phyloP scores from a whole-genome alignment of 2,888 invertebrate species.

The Aleiodes leptofemur region DNA sequence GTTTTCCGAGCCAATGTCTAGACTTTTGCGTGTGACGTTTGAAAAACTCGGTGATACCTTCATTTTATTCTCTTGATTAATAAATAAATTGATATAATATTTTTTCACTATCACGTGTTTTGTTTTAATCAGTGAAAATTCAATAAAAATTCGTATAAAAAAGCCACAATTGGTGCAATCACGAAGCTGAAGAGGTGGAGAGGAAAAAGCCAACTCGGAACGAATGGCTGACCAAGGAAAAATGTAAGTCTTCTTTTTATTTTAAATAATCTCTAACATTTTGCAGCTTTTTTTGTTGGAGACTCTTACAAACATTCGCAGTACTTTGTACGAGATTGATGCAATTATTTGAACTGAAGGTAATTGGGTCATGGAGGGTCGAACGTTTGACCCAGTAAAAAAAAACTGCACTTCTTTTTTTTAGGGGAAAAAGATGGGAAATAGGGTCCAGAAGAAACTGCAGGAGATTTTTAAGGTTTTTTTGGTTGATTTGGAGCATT shows the following conservation, averaged over 20 bases:
- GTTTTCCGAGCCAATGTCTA: constrained; percentile 18
- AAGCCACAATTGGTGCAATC: not conserved
- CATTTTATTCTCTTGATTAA: not conserved
- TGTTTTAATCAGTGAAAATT: not conserved
- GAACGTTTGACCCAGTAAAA: constrained; percentile 10
- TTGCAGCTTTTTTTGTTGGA: not conserved
- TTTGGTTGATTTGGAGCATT: not conserved
- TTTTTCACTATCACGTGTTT: not conserved
- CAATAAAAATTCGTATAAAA: not conserved
- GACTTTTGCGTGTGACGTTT: constrained; percentile 3
- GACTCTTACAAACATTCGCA: not conserved
- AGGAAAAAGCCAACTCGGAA: constrained; percentile 4
- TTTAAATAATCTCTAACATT: not conserved
- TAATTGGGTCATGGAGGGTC: not conserved
- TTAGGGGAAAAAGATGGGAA: not conserved
- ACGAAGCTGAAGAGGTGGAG: not conserved
- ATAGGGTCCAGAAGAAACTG: no score
- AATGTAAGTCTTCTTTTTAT: constrained; percentile 61
- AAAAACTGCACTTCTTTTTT: not conserved
- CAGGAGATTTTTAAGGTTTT: not conserved
- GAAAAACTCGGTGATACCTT: not conserved
- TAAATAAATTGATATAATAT: not conserved
- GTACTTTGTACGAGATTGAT: not conserved
- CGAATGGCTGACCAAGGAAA: constrained; percentile 65
- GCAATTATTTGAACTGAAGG: not conserved